Conservation (phyloP, 1,140 invertebrate species). For the Cydia strobilella region DNA sequence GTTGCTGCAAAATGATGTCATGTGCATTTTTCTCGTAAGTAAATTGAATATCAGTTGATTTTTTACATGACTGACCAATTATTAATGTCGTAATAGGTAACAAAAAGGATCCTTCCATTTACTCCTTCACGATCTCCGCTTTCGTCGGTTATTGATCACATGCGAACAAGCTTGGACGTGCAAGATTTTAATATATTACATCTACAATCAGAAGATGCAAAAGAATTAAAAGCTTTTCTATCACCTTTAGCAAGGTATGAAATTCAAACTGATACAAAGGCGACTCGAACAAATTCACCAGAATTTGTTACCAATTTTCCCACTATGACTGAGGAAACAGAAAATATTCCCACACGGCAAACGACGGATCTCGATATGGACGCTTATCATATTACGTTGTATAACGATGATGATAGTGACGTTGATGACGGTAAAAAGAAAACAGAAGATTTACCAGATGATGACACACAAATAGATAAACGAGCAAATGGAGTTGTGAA, state of each 20-base stretch:
- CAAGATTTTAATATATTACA: neutral
- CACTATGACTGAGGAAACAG: neutral
- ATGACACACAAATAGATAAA: neutral
- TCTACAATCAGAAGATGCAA: neutral
- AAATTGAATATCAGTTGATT: neutral
- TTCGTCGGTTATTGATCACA: neutral
- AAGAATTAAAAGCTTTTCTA: constrained; percentile 14
- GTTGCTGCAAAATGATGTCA: no score
- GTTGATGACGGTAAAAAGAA: neutral
- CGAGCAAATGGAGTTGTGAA: neutral
- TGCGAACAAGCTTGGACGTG: neutral
- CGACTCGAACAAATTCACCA: neutral
- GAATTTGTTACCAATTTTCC: neutral
- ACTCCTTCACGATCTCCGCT: neutral
- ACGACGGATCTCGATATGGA: neutral
- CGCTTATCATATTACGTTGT: neutral
- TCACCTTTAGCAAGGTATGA: neutral
- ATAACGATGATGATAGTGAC: constrained; percentile 4
- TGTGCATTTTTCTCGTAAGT: neutral
- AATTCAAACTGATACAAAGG: neutral
- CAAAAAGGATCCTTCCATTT: neutral
- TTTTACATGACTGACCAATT: neutral
- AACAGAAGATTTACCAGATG: neutral
- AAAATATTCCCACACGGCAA: neutral
- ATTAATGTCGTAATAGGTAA: neutral